phyloP scores from a whole-genome alignment of 2,888 invertebrate species.

The Cantharis flavilabris region DNA sequence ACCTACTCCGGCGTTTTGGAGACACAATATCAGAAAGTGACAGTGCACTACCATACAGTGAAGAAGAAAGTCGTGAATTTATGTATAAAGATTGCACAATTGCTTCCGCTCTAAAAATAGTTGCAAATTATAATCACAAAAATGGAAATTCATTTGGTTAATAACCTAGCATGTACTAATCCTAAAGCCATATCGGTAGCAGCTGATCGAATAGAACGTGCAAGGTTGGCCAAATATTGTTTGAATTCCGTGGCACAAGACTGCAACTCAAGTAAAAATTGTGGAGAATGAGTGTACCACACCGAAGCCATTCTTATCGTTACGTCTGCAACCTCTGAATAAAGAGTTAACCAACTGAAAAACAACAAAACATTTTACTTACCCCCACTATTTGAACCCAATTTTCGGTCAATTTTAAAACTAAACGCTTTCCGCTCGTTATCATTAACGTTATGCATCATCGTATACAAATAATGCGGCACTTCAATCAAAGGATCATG shows the following conservation, averaged over 20 bases:
- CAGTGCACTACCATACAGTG: slow-evolving; percentile 51
- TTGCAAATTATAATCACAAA: background rate
- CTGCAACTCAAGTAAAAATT: slow-evolving; percentile 81
- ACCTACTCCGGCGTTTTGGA: slow-evolving; percentile 57
- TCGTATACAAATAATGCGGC: slow-evolving; percentile 49
- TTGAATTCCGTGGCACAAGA: slow-evolving; percentile 90
- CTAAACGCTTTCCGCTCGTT: slow-evolving; percentile 58
- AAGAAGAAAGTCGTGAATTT: slow-evolving; percentile 60
- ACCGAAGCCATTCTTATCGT: slow-evolving; percentile 81
- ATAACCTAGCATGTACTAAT: slow-evolving; percentile 72
- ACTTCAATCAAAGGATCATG: slow-evolving; percentile 69
- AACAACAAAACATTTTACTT: background rate
- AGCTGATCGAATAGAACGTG: slow-evolving; percentile 83
- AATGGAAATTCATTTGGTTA: background rate
- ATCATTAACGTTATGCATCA: slow-evolving; percentile 49
- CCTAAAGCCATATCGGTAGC: slow-evolving; percentile 94
- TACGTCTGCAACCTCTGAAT: slow-evolving; percentile 47
- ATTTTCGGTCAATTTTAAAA: slow-evolving; percentile 57
- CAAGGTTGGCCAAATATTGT: slow-evolving; percentile 83
- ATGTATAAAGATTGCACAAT: slow-evolving; percentile 63
- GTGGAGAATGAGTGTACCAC: slow-evolving; percentile 91
- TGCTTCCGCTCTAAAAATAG: slow-evolving; percentile 57
- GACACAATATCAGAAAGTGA: slow-evolving; percentile 53
- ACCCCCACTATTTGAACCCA: slow-evolving; percentile 24
- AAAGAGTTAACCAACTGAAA: background rate